Base-by-base conservation (phyloP, 2,888 invertebrate genomes). In the Rotaria magnacalcarata region DNA sequence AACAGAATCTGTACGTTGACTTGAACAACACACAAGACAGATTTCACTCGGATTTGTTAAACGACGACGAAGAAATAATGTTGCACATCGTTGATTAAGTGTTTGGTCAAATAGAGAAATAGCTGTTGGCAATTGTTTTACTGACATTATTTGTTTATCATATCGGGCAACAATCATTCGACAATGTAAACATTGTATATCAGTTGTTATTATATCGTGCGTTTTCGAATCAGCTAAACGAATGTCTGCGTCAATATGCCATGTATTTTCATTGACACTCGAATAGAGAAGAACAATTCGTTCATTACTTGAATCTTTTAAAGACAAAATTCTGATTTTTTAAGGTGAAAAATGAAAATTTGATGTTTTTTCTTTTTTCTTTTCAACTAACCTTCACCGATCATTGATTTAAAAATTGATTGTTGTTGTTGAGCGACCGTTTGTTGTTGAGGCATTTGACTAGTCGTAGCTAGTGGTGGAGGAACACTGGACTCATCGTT, bases 21-120 rank as follows among this genome's bases (percentile, higher is more conserved):
- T n/a, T n/a, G 80, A 47, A 47, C 43, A 80, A 80, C 80, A 80
- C 11, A 47, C 47, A 47, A 80, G 80, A 80, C 80, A 80, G 4
- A 80, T 47, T 80, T 80, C 80, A n/a, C 47, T 43, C 11, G 80
- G 43, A 80, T 24, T 24, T 10, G 14, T 10, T 21, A 19, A n/a
- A 24, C 47, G 43, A 47, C 8, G 43, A 47, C 80, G 43, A 43
- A 80, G 80, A 14, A 80, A 21, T n/a, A 80, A 24, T n/a, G 80
- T 80, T 10, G 11, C 80, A 24, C 47, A 47, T 24, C 80, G 80
- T 47, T 80, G 80, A 47, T 43, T 80, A n/a, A 80, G 47, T n/a
- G 47, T 80, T 80, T 80, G 43, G 24, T 80, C 43, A n/a, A 80
- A 19, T 80, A 80, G n/a, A n/a, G 24, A 8, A 47, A 80, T 24